These are phyloP conservation scores for Pempheris klunzingeri DNA, from an alignment of 2,797 vertebrate genomes.

Conservation along the genomic window DNA sequence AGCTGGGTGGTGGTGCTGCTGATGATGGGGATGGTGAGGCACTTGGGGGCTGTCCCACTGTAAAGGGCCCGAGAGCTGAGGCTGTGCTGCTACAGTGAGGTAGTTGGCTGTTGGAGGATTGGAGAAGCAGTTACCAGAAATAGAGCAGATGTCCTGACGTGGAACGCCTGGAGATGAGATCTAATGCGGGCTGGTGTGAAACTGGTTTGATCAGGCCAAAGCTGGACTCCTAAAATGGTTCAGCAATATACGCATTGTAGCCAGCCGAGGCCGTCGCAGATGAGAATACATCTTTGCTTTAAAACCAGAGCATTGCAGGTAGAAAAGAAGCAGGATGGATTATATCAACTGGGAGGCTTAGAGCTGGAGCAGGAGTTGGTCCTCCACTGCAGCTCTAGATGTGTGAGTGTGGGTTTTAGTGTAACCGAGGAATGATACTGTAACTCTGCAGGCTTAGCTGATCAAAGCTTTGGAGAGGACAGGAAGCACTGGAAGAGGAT, in stretches of 20 bases:
- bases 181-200: constrained; percentile 2
- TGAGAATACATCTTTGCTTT: constrained; percentile 32
- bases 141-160: constrained; percentile 39
- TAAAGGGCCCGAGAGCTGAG: constrained; percentile 35
- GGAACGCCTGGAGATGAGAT: constrained; percentile 24
- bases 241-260: background rate
- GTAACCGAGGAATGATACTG: constrained; percentile 75
- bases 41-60: constrained; percentile 29
- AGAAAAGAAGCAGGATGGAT: constrained; percentile 66
- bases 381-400: constrained; percentile 58
- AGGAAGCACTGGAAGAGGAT: constrained; percentile 68
- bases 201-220: constrained; percentile 62
- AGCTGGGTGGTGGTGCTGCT: constrained; percentile 56
- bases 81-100: constrained; percentile 2
- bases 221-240: constrained; percentile 35
- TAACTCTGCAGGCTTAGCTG: constrained; percentile 78
- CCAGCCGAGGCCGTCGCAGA: constrained; percentile 12
- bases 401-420: constrained; percentile 74
- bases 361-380: constrained; percentile 58
- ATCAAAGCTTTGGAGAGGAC: constrained; percentile 78
- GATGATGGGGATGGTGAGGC: constrained; percentile 48
- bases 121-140: constrained; percentile 28
- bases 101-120: constrained; percentile 19
- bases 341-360: constrained; percentile 70
- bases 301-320: constrained; percentile 51